These are phyloP conservation scores for Coptotermes formosanus DNA, from an alignment of 1,140 invertebrate genomes.

Conservation along the genomic window DNA sequence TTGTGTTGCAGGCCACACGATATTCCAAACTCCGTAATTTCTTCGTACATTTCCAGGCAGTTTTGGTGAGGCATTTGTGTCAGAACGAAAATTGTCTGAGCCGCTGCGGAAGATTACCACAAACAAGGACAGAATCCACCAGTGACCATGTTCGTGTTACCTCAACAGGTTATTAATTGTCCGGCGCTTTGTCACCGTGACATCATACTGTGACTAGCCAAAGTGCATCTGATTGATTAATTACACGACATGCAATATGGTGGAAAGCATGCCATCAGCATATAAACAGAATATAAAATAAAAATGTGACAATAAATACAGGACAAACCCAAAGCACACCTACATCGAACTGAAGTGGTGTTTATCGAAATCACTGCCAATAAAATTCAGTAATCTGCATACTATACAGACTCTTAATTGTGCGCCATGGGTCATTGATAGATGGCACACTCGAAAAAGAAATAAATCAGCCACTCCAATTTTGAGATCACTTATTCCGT, in stretches of 20 bases:
- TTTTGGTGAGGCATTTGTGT: no score
- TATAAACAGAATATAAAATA: no score
- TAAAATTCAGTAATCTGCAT: not conserved
- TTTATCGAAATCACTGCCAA: not conserved
- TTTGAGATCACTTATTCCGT: no score
- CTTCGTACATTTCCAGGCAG: no score
- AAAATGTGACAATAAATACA: not conserved
- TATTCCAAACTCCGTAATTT: no score
- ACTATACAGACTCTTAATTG: not conserved
- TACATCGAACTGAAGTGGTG: not conserved
- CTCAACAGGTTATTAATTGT: constrained; percentile 16
- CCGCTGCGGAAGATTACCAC: not conserved
- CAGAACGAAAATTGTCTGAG: no score
- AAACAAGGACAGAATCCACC: not conserved
- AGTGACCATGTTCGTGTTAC: not conserved
- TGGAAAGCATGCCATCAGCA: not conserved
- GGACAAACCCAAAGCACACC: not conserved
- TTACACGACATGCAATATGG: not conserved
- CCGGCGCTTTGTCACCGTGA: not conserved
- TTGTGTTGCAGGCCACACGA: no score
- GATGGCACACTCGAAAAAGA: not conserved
- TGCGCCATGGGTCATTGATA: not conserved
- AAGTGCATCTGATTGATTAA: constrained; percentile 13
- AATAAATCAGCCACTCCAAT: not conserved
- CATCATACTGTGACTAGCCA: not conserved